phyloP scores from a whole-genome alignment of 2,113 vertebrate genomes.

The Neotoma lepida region DNA sequence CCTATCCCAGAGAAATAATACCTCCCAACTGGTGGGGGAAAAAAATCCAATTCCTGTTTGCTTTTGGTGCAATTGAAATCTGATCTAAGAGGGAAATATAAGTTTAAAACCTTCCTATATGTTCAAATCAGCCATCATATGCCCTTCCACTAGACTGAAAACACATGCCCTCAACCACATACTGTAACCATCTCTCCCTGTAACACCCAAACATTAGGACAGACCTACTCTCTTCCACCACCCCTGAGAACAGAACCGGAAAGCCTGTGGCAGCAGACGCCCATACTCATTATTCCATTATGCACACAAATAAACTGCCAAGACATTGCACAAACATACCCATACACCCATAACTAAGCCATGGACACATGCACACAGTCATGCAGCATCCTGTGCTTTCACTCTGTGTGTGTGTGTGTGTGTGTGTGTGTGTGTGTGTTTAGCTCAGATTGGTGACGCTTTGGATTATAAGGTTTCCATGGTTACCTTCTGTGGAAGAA shows the following conservation, averaged over 20 bases:
- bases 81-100: not conserved
- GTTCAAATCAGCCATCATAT: not conserved
- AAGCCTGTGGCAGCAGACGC: constrained; percentile 20
- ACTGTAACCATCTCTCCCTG: constrained; percentile 1
- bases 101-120: not conserved
- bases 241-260: constrained; percentile 35
- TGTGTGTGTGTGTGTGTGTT: constrained; percentile 7
- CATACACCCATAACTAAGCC: not conserved
- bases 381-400: not conserved
- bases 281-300: constrained; percentile 39
- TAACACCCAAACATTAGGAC: constrained; percentile 67
- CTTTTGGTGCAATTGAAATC: constrained; percentile 9
- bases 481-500: constrained; percentile 83
- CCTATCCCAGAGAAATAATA: not conserved
- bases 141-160: not conserved
- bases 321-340: constrained; percentile 27
- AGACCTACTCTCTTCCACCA: constrained; percentile 31
- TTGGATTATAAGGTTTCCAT: constrained; percentile 84
- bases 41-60: not conserved
- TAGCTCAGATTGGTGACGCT: constrained; percentile 71
- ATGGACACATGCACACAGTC: not conserved
- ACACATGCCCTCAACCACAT: not conserved
- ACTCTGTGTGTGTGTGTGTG: not conserved
- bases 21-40: not conserved
- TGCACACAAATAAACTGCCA: constrained; percentile 35